A percentile compares a stretch with the other conserved stretches of the same genome.
These are phyloP conservation scores for Halocaridina rubra DNA, from an alignment of 2,888 invertebrate species.

Conservation along the genomic window DNA sequence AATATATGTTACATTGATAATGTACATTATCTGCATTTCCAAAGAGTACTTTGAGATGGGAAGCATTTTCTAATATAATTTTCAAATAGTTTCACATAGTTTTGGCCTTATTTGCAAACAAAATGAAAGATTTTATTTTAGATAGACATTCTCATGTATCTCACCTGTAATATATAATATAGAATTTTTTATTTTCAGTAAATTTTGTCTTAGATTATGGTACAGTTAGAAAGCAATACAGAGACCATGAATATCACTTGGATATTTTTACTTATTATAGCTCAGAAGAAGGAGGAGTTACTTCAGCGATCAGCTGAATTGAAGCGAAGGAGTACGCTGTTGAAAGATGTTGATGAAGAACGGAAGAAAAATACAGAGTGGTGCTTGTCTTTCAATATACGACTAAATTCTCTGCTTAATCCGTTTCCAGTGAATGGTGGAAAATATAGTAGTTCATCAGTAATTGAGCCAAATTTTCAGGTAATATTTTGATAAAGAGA, in stretches of 20 bases:
- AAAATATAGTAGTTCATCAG: neutral
- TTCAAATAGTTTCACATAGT: too few relatives aligned
- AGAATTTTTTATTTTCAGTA: neutral
- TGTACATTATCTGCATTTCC: too few relatives aligned
- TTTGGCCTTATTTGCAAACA: too few relatives aligned
- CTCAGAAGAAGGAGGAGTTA: slow-evolving; percentile 12
- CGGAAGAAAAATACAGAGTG: neutral
- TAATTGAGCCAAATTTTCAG: neutral
- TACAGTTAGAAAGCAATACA: too few relatives aligned
- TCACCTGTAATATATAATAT: too few relatives aligned
- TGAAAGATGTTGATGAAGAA: slow-evolving; percentile 1
- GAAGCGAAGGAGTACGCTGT: neutral
- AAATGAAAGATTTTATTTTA: too few relatives aligned
- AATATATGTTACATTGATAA: too few relatives aligned
- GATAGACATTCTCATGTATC: too few relatives aligned
- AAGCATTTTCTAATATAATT: too few relatives aligned
- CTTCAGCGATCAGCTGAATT: neutral
- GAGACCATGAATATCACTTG: too few relatives aligned
- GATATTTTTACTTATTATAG: neutral
- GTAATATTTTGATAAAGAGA: neutral
- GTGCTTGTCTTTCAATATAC: neutral
- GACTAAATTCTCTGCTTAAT: neutral
- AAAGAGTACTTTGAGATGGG: too few relatives aligned
- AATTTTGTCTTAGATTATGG: neutral
- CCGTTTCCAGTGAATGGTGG: neutral